Evolutionary conservation across 92 coral and sea anemone species (phyloP).

Genomic region (Porites cylindrica): DNA sequence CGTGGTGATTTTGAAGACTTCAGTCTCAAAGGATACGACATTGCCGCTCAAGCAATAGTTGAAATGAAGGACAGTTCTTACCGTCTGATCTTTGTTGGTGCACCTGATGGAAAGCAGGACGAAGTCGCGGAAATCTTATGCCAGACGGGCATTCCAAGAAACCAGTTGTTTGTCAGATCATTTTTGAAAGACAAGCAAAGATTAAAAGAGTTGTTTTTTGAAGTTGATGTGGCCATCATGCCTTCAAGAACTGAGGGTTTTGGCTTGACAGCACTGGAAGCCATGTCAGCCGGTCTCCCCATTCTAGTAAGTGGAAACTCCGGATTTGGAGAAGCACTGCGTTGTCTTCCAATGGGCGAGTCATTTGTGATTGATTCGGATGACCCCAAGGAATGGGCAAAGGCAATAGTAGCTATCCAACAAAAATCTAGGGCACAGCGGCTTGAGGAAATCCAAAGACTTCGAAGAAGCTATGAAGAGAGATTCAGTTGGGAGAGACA

Average conservation of each 20-base stretch:
- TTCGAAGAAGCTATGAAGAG: not conserved
- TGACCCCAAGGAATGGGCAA: too few relatives aligned
- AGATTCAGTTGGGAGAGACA: not conserved
- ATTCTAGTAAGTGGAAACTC: constrained; percentile 26
- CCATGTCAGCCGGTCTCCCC: constrained; percentile 27
- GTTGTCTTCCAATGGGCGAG: too few relatives aligned
- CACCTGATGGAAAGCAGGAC: not conserved
- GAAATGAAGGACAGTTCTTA: constrained; percentile 11
- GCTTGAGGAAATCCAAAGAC: too few relatives aligned
- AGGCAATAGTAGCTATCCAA: too few relatives aligned
- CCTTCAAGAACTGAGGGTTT: constrained; percentile 16
- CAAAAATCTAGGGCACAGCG: too few relatives aligned
- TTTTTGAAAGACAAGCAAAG: not conserved
- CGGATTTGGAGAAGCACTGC: constrained; percentile 11
- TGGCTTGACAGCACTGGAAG: constrained; percentile 19
- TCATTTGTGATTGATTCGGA: too few relatives aligned
- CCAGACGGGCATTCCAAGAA: not conserved
- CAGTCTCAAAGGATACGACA: constrained; percentile 37
- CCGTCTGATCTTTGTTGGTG: constrained; percentile 16
- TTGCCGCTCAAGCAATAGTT: constrained; percentile 33
- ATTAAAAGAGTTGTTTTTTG: not conserved
- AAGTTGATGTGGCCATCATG: not conserved
- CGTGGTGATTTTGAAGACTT: constrained; percentile 24
- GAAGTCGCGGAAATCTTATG: not conserved
- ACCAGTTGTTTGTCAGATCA: not conserved